Evolutionary conservation across 2,888 invertebrate genomes (phyloP).

Genomic region (Glaucopsyche alexis): DNA sequence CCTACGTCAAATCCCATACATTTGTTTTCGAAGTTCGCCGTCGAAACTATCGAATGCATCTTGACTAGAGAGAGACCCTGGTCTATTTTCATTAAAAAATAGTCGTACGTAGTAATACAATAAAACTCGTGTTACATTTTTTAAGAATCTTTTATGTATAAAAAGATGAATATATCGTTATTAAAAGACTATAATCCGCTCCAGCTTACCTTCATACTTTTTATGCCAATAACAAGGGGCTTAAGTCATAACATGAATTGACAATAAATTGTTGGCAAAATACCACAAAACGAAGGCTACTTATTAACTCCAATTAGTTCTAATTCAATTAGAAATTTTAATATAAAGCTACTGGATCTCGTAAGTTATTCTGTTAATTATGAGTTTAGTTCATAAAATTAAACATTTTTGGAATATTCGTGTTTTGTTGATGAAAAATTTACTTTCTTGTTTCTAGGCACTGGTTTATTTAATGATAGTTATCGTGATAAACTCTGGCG

Average conservation of each 20-base stretch:
- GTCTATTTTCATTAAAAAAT: too few species aligned
- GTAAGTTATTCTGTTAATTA: constrained; percentile 1
- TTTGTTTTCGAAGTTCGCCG: too few species aligned
- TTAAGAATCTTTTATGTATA: not conserved
- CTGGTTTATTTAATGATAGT: too few species aligned
- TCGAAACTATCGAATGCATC: too few species aligned
- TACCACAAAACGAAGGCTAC: constrained; percentile 13
- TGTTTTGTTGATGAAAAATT: too few species aligned
- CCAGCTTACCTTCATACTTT: not conserved
- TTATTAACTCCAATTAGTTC: constrained; percentile 23
- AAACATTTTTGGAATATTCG: too few species aligned
- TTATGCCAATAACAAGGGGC: constrained; percentile 9
- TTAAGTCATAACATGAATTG: not conserved
- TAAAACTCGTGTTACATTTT: too few species aligned
- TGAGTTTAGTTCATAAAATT: not conserved
- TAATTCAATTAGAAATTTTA: constrained; percentile 13
- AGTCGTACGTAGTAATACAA: too few species aligned
- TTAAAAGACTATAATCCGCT: not conserved
- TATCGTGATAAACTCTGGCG: too few species aligned
- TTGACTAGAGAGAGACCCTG: too few species aligned
- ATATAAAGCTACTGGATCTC: not conserved
- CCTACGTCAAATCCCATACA: too few species aligned
- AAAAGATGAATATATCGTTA: not conserved
- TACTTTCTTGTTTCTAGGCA: too few species aligned
- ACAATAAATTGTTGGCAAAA: constrained; percentile 19